Evolutionary conservation across 2,797 vertebrate species (phyloP), one percentile per base, ranked within the genome.

Genomic region (Falco peregrinus): DNA sequence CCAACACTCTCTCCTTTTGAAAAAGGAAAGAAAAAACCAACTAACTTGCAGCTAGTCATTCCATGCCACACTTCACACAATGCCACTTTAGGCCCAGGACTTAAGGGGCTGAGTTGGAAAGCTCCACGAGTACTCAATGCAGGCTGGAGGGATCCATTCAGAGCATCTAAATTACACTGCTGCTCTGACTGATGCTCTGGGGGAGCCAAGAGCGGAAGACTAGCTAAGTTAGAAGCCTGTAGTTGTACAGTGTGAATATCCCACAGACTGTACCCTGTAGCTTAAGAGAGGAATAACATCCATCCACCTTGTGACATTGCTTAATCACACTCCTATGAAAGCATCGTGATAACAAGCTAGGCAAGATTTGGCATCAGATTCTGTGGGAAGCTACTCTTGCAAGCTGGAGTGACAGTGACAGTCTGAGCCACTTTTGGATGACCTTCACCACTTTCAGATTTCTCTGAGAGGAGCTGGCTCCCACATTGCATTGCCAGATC

Each of bases 401-500:
- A 89, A 51, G 68, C 63, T 80, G 48, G 74, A 94, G 87, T 75
- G 60, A 89, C 87, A 90, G 31, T 57, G 78, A 93, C 47, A 83
- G 45, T 65, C 68, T 33, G 75, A 92, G 92, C 47, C 74, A 50
- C 82, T 92, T 94, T 86, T 91, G 87, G 91, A 93, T 93, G 89
- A 93, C 75, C 78, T 94, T 89, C 84, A 79, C 50, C 82, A 93
- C 88, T 92, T 94, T 31, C 59, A 87, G 70, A 53, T 70, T 91
- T 85, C 87, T 69, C 43, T 61, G 54, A 90, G 67, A 69, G 80
- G 25, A 94, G 47, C 75, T 80, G 81, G 71, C 84, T 97, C 89
- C 87, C 92, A 94, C 81, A 92, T 69, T 80, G 50, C 45, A 20
- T 29, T 93, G 94, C 94, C 91, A 95, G 92, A 95, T 89, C 92